phyloP scores from a whole-genome alignment of 2,888 invertebrate species.

The Caenorhabditis sp. region DNA sequence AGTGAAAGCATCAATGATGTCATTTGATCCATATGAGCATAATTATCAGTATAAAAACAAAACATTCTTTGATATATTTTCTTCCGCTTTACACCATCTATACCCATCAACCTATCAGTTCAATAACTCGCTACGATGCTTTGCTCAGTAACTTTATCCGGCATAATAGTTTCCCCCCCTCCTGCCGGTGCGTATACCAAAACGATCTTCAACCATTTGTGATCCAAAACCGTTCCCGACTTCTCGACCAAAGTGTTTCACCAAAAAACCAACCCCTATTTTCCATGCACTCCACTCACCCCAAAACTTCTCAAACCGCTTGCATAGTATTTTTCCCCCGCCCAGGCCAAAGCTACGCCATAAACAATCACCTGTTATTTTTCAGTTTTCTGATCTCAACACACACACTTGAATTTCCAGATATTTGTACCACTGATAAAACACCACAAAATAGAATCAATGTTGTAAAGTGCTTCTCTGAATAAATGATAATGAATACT shows the following conservation, averaged over 20 bases:
- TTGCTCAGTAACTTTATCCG: background rate
- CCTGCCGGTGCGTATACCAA: constrained; percentile 61
- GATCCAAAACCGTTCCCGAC: constrained; percentile 45
- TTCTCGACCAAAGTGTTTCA: constrained; percentile 51
- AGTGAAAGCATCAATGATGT: constrained; percentile 4
- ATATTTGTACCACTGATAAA: background rate
- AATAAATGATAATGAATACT: constrained; percentile 1
- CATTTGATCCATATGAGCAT: constrained; percentile 33
- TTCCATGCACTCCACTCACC: constrained; percentile 24
- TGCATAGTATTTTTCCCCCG: constrained; percentile 20
- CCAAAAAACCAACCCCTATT: background rate
- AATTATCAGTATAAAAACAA: constrained; percentile 18
- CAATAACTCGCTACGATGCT: background rate
- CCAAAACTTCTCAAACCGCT: constrained; percentile 17
- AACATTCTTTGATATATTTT: background rate
- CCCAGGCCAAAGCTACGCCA: constrained; percentile 59
- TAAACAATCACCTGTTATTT: constrained; percentile 50
- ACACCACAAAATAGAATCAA: background rate
- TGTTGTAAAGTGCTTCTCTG: background rate
- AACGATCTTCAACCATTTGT: constrained; percentile 57
- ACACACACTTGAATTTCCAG: background rate
- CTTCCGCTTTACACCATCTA: background rate
- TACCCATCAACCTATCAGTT: no score
- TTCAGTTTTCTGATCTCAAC: constrained; percentile 46
- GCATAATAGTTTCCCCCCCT: constrained; percentile 32